phyloP scores from a whole-genome alignment of 1,140 invertebrate genomes.

The Apolygus lucorum region DNA sequence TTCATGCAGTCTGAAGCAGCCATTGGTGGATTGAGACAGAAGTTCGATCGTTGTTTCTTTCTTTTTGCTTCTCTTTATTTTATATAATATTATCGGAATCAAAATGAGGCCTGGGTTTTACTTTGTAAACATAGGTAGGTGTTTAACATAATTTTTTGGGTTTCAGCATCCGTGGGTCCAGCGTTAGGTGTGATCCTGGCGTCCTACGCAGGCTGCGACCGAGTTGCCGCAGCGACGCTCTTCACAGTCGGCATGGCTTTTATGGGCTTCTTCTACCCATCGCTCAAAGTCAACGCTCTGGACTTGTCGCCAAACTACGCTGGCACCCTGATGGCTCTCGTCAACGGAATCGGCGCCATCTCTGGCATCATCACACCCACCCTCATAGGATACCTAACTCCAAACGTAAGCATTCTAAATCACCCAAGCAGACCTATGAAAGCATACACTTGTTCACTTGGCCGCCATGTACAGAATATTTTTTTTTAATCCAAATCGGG shows the following conservation, averaged over 20 bases:
- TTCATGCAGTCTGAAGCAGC: no score
- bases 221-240: slow-evolving; percentile 50
- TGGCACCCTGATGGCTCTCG: slow-evolving; percentile 71
- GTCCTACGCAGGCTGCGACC: slow-evolving; percentile 68
- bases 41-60: slow-evolving; percentile 1
- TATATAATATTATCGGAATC: not conserved
- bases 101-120: no score
- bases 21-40: no score
- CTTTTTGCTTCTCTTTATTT: slow-evolving; percentile 9
- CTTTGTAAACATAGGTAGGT: no score
- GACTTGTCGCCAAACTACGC: slow-evolving; percentile 76
- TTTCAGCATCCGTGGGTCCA: slow-evolving; percentile 55
- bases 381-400: slow-evolving; percentile 64
- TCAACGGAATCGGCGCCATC: slow-evolving; percentile 72
- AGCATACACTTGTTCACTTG: no score
- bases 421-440: not conserved
- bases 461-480: no score
- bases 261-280: slow-evolving; percentile 67
- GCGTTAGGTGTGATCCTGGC: slow-evolving; percentile 71
- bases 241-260: slow-evolving; percentile 63
- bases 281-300: slow-evolving; percentile 69
- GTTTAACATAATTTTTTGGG: no score
- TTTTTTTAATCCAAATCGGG: no score
- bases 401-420: slow-evolving; percentile 49
- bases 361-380: slow-evolving; percentile 71